Evolutionary conservation across 2,797 vertebrate genomes (phyloP), one percentile per base, ranked within the genome.

Genomic region (Acanthiza pusilla): DNA sequence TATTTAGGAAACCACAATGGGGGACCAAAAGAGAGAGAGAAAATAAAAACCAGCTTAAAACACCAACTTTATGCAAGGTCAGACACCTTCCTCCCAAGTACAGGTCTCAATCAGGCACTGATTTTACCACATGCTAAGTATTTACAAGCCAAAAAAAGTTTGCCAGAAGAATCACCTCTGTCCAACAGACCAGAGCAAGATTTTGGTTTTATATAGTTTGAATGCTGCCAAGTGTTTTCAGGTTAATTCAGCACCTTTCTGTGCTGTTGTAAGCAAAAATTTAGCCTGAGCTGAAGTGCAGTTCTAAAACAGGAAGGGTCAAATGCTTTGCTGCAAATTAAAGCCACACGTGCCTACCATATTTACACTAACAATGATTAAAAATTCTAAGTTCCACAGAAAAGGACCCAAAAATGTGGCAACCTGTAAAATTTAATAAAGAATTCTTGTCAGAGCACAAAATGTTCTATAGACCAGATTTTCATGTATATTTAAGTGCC

Each of bases 201-300:
- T 71, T 94, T 67, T 53, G 29, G 11, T 51, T 94, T 87, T 43
- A 63, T 48, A 51, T 4, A n/a, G 26, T 84, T n/a, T 32, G 60
- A 95, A 83, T 65, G 30, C 38, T 93, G 62, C 18, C 60, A 86
- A 68, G 32, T 54, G 34, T 85, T 93, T 67, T 53, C 34, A 90
- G 77, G n/a, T 60, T 40, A 86, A 90, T 85, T 94, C 65, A 82
- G 45, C 50, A 73, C 79, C 79, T 80, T 89, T 92, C 58, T 76
- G 23, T 65, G 57, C 38, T 88, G 23, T 43, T 34, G 22, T 79
- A 82, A 95, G 51, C n/a, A 86, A 42, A 87, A 78, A 81, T 70
- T 88, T 74, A 86, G 61, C 40, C 62, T 57, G 48, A 86, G 57
- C 9, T 74, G 72, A 72, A 79, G 29, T 26, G 20, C 27, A 85